Base-by-base conservation (phyloP, 2,113 vertebrate genomes). In the Rutilus rutilus region DNA sequence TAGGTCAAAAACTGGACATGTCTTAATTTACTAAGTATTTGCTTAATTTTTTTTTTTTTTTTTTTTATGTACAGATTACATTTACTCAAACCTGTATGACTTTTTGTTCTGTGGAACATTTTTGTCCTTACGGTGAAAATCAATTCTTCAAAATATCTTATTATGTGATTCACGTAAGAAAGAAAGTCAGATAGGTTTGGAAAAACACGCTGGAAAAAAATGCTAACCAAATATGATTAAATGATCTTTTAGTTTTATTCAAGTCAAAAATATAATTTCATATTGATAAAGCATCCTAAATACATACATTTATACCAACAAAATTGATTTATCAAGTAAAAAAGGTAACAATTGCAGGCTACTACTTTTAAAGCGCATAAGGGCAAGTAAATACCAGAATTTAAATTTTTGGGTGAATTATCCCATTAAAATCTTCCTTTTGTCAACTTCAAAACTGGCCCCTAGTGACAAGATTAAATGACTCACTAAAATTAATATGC, bases 391-490 rank as follows among this genome's bases (percentile, higher is more conserved):
- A 15, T 8, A 14, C n/a, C 73, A 76, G 4, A 21, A 77, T 71
- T 11, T 1, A 2, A 25, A 33, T 17, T 77, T 78, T 59, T 42
- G 33, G n/a, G 2, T 65, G 42, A 54, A 30, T 2, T 39, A 71
- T 23, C 67, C 67, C 2, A 42, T 42, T 71, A 42, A 71, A 1
- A 52, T 10, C 60, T 67, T 7, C 47, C 39, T 67, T 19, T 64
- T 67, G 62, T 82, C 23, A n/a, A 19, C 27, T 54, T 82, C 45
- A 57, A 50, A 59, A 83, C 19, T 57, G 47, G 12, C 65, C 25
- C 25, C 64, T 54, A 3, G 21, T 54, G 64, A 67, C 11, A 67
- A 23, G 62, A 82, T 67, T 82, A 82, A 67, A 83, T 39, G 47
- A 71, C 47, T 57, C 45, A 39, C 47, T 71, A 71, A 71, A 54